Evolutionary conservation across 2,888 invertebrate genomes (phyloP).

Genomic region (Pammene aurita): DNA sequence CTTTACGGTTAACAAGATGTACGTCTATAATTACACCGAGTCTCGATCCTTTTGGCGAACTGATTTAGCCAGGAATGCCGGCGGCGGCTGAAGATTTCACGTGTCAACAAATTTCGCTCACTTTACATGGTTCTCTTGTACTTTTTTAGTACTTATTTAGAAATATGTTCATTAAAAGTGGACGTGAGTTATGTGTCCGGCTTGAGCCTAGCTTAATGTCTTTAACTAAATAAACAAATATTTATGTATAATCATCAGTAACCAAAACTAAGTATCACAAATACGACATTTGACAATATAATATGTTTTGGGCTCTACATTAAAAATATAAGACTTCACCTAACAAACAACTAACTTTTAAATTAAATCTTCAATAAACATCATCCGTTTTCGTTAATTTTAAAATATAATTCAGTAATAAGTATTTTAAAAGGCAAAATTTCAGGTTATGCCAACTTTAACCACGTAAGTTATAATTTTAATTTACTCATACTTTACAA

Average conservation of each 20-base stretch:
- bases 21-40: constrained; percentile 4
- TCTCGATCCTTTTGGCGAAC: background rate
- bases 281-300: too few relatives aligned
- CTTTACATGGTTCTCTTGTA: background rate
- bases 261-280: too few relatives aligned
- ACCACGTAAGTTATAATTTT: background rate
- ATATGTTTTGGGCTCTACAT: too few relatives aligned
- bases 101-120: constrained; percentile 6
- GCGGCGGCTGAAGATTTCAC: constrained; percentile 8
- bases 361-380: too few relatives aligned
- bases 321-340: too few relatives aligned
- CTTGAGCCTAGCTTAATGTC: background rate
- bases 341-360: too few relatives aligned
- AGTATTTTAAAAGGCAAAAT: background rate
- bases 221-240: too few relatives aligned
- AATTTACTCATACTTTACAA: constrained; percentile 15
- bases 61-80: constrained; percentile 16
- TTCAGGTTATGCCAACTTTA: background rate
- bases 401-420: background rate
- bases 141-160: background rate
- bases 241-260: too few relatives aligned
- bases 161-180: background rate
- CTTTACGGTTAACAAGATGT: constrained; percentile 22
- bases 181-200: background rate
- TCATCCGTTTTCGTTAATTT: background rate